These are phyloP conservation scores for Cettia cetti DNA, from an alignment of 2,113 vertebrate species.

Conservation along the genomic window DNA sequence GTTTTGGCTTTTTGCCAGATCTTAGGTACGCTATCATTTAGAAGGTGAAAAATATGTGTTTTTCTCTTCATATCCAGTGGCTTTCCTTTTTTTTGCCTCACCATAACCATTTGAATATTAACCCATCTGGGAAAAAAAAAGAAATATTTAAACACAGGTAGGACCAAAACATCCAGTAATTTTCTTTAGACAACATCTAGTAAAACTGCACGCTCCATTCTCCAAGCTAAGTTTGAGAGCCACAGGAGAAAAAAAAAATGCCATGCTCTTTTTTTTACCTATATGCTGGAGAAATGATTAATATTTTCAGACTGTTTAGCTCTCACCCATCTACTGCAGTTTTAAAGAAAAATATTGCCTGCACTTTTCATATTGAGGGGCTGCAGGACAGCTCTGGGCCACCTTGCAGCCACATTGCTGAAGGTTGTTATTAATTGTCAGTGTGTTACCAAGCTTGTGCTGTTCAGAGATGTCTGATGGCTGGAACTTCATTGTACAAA, in stretches of 20 bases:
- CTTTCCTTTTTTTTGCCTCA: not conserved
- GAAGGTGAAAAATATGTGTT: not conserved
- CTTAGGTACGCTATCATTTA: not conserved
- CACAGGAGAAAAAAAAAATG: not conserved
- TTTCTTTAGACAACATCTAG: not conserved
- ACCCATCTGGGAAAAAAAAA: not conserved
- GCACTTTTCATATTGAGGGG: not conserved
- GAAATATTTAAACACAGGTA: not conserved
- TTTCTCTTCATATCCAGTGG: not conserved
- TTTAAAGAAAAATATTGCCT: not conserved
- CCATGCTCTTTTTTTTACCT: not conserved
- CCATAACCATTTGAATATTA: not conserved
- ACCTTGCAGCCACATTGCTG: not conserved
- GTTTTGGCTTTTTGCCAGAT: conserved; percentile 21
- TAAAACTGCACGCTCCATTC: not conserved
- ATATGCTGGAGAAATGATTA: not conserved
- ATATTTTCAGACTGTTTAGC: not conserved
- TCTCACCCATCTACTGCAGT: not conserved
- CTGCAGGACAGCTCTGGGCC: not conserved
- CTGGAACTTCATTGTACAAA: not conserved
- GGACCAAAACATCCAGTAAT: not conserved
- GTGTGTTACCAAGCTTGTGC: not conserved
- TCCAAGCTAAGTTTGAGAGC: not conserved
- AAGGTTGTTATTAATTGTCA: not conserved
- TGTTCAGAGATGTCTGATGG: not conserved